These are phyloP conservation scores for Drosophila varians DNA, from an alignment of 1,140 invertebrate genomes.

Conservation along the genomic window DNA sequence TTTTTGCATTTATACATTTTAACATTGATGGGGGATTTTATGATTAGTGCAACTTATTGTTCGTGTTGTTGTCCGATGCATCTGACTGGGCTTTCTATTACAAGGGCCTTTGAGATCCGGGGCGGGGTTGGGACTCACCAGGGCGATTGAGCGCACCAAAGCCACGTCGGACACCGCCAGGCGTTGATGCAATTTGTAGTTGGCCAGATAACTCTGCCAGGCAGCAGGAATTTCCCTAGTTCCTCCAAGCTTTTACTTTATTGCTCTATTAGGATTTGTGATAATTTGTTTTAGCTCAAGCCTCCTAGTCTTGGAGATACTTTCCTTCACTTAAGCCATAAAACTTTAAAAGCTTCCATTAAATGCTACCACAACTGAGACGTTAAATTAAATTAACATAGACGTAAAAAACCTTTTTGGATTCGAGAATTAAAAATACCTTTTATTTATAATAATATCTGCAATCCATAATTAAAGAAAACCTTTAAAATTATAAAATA, in stretches of 20 bases:
- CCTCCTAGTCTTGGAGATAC: neutral
- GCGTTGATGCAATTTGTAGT: slow-evolving; percentile 67
- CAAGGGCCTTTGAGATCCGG: slow-evolving; percentile 61
- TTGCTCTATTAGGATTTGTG: neutral
- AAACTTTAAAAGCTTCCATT: neutral
- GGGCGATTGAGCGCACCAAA: slow-evolving; percentile 39
- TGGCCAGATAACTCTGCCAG: slow-evolving; percentile 33
- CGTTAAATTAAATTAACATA: neutral
- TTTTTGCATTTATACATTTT: slow-evolving; percentile 60
- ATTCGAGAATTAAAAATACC: too few relatives aligned
- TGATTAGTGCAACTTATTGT: slow-evolving; percentile 53
- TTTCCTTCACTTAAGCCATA: neutral
- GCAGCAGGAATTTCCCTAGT: slow-evolving; percentile 19
- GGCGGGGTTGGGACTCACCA: too few relatives aligned
- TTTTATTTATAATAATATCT: neutral
- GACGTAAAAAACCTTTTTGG: too few relatives aligned
- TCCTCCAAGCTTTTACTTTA: neutral
- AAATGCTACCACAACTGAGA: neutral
- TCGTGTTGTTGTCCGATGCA: slow-evolving; percentile 55
- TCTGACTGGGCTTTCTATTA: slow-evolving; percentile 62
- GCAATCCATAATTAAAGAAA: neutral
- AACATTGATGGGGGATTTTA: slow-evolving; percentile 54
- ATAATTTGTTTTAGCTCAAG: too few relatives aligned
- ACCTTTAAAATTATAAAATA: neutral
- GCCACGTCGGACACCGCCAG: slow-evolving; percentile 25